phyloP scores from a whole-genome alignment of 2,113 vertebrate genomes.

The Bungarus multicinctus region DNA sequence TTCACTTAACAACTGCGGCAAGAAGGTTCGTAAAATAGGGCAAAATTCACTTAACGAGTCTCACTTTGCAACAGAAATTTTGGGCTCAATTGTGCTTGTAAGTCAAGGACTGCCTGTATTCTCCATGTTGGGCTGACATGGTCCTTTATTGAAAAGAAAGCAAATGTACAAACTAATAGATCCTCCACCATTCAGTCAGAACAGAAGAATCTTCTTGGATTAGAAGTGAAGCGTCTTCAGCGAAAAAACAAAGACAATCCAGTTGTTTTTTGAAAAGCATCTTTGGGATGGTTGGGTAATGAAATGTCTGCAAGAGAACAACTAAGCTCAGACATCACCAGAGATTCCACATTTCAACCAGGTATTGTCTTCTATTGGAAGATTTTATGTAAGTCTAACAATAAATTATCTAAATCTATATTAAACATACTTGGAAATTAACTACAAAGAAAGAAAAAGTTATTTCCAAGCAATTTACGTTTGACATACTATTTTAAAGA shows the following conservation, averaged over 20 bases:
- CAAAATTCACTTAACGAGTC: not conserved
- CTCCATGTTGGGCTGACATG: not conserved
- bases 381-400: not conserved
- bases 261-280: not conserved
- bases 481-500: not conserved
- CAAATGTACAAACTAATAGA: not conserved
- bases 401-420: not conserved
- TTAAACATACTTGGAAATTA: not conserved
- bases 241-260: too few species aligned
- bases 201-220: too few species aligned
- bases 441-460: not conserved
- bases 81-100: not conserved
- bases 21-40: too few species aligned
- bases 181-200: too few species aligned
- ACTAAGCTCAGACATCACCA: not conserved
- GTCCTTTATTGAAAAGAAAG: not conserved
- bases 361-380: not conserved
- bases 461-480: not conserved
- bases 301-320: not conserved
- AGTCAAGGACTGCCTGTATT: not conserved
- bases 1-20: too few species aligned
- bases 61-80: not conserved
- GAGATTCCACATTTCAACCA: not conserved
- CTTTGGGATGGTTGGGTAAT: not conserved
- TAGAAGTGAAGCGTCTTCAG: too few species aligned